Evolutionary conservation across 2,797 vertebrate genomes (phyloP).

Genomic region (Pipistrellus kuhlii): DNA sequence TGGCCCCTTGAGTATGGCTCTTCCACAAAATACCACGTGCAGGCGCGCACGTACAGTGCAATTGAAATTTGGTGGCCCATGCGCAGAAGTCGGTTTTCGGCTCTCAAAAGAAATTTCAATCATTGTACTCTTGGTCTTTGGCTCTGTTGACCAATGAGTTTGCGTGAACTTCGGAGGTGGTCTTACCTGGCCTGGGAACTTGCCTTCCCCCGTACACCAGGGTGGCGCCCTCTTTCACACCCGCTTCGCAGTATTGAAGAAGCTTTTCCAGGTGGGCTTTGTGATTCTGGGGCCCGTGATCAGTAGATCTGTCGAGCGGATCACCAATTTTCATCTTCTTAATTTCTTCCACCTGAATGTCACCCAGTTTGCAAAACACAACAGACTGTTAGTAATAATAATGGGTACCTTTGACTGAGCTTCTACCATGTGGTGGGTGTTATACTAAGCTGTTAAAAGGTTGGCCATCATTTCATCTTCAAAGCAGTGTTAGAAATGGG

Average conservation of each 20-base stretch:
- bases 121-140: no score
- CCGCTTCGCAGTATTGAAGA: slow-evolving; percentile 95
- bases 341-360: slow-evolving; percentile 94
- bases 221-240: slow-evolving; percentile 96
- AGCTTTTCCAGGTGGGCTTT: slow-evolving; percentile 97
- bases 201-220: slow-evolving; percentile 93
- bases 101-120: no score
- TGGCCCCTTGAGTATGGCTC: no score
- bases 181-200: slow-evolving; percentile 93
- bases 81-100: no score
- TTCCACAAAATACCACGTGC: no score
- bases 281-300: slow-evolving; percentile 98
- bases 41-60: no score
- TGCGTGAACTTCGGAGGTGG: accelerated
- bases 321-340: slow-evolving; percentile 99
- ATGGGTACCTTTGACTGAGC: not conserved
- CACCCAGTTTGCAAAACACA: slow-evolving; percentile 63
- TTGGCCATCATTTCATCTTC: not conserved
- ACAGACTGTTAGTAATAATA: not conserved
- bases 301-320: slow-evolving; percentile 96
- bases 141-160: no score
- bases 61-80: no score
- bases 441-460: not conserved
- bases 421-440: accelerated
- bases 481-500: not conserved